Evolutionary conservation across 1,140 invertebrate species (phyloP).

Genomic region (Melanaphis sacchari): DNA sequence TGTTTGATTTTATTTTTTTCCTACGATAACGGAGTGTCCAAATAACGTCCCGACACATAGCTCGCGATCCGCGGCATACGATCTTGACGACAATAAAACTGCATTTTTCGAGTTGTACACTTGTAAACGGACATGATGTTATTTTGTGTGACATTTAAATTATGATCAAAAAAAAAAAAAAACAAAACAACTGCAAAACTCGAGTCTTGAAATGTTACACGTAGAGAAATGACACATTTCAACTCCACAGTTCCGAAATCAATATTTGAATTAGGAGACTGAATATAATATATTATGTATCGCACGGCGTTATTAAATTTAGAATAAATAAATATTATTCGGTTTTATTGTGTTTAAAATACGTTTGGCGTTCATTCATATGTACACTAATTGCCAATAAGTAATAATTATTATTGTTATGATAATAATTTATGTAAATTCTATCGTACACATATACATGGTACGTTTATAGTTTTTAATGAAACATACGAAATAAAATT

Average conservation of each 20-base stretch:
- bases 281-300: neutral
- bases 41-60: neutral
- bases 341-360: neutral
- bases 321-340: neutral
- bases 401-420: neutral
- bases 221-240: neutral
- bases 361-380: neutral
- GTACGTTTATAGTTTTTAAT: neutral
- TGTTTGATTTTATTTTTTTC: neutral
- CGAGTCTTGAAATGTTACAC: neutral
- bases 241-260: neutral
- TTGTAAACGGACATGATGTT: neutral
- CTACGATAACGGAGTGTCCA: neutral
- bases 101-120: neutral
- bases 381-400: neutral
- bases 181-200: neutral
- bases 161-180: neutral
- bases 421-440: neutral
- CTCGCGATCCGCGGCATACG: neutral
- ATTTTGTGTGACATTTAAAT: neutral
- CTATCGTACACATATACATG: neutral
- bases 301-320: neutral
- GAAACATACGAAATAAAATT: slow-evolving; percentile 2
- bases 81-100: neutral
- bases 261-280: neutral